A percentile compares a stretch with the other conserved stretches of the same genome.
phyloP scores from a whole-genome alignment of 1,140 invertebrate species.

The Camponotus pennsylvanicus region DNA sequence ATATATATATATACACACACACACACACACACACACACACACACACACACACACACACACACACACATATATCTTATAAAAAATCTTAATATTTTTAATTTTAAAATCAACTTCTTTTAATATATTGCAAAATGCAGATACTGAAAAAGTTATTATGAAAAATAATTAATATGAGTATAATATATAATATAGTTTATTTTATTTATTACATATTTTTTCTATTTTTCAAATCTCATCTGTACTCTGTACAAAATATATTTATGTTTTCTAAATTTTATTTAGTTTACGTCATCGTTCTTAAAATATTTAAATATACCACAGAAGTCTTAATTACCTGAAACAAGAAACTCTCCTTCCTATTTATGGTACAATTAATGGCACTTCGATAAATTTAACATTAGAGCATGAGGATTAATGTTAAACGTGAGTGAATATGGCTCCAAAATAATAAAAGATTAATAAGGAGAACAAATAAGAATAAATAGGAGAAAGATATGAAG shows the following conservation, averaged over 20 bases:
- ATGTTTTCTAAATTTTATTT: neutral
- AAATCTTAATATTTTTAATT: neutral
- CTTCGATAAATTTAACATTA: neutral
- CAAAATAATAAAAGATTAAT: slow-evolving; percentile 8
- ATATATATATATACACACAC: too few species aligned
- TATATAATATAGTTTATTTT: neutral
- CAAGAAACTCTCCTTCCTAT: slow-evolving; percentile 51
- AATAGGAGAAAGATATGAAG: neutral
- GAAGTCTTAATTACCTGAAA: slow-evolving; percentile 67
- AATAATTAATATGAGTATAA: neutral
- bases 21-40: too few species aligned
- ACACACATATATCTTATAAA: neutral
- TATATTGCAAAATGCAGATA: neutral
- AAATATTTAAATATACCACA: slow-evolving; percentile 66
- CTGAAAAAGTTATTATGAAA: neutral
- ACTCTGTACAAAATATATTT: slow-evolving; percentile 43
- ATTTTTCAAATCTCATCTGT: slow-evolving; percentile 17
- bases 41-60: too few species aligned
- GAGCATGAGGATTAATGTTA: too few species aligned
- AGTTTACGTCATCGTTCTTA: slow-evolving; percentile 58
- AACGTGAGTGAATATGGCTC: neutral
- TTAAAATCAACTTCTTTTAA: neutral
- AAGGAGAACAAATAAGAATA: neutral
- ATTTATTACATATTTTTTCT: slow-evolving; percentile 45
- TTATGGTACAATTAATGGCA: slow-evolving; percentile 15